Base-by-base conservation (phyloP, 2,888 invertebrate genomes). In the Rhimphoctona megacephalus region DNA sequence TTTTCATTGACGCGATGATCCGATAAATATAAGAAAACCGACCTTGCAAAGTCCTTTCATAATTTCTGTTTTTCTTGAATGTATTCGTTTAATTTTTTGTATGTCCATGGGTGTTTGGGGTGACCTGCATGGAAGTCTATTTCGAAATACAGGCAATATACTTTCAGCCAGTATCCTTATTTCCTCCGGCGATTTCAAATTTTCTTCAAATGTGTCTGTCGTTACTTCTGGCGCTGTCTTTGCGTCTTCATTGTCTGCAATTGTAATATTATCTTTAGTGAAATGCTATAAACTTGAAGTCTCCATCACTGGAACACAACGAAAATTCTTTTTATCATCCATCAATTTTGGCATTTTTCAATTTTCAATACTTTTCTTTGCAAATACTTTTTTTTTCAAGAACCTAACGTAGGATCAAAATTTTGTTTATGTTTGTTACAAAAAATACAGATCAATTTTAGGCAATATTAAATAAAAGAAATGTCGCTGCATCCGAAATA, bases 111-210 rank as follows among this genome's bases (percentile, higher is more conserved):
- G 95, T 36, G 96, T 91, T 77, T 96, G 94, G 52, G 94, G 94
- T 9, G 96, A 96, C 81, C 95, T 93, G 89, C 96, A 96, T 0
- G 96, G 96, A 66, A 96, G 93, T 39, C 96, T 96, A 74, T 94
- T 94, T 85, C 94, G 94, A 94, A 96, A 96, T 69, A 88, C 83
- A 46, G 33, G 87, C 83, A 87, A 87, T 33, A 87, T 54, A 39
- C 43, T 69, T 5, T 17, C 54, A 43, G 85, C 85, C 43, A 85
- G 17, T 22, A 74, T 33, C 57, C 72, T 87, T 66, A 90, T 81
- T 74, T 87, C 83, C 69, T 82, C n/a, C 81, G 74, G 76, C 70
- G 87, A 83, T 79, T 79, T 85, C 74, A 46, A 39, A 64, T 86
- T 64, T 17, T 87, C 70, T 52, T 54, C 72, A 5, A 17, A 14